A percentile compares a stretch with the other conserved stretches of the same genome.
phyloP scores from a whole-genome alignment of 2,888 invertebrate species.

The Drosophila prolongata region DNA sequence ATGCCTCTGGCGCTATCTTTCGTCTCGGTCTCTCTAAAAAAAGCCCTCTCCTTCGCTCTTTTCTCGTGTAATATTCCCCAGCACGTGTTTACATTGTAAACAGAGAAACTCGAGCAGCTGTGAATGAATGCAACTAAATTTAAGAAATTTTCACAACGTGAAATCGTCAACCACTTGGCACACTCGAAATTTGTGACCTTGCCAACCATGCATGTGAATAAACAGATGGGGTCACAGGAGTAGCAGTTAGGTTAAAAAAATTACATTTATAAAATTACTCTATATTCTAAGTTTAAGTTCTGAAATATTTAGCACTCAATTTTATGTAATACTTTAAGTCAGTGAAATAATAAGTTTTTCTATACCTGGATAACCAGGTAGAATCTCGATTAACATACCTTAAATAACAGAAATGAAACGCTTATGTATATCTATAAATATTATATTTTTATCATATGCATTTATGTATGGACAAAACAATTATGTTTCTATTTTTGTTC shows the following conservation, averaged over 20 bases:
- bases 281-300: too few relatives aligned
- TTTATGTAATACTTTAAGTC: too few relatives aligned
- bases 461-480: too few relatives aligned
- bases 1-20: slow-evolving; percentile 24
- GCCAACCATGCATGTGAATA: slow-evolving; percentile 27
- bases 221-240: slow-evolving; percentile 7
- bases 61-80: slow-evolving; percentile 6
- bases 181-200: slow-evolving; percentile 41
- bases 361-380: too few relatives aligned
- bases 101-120: slow-evolving; percentile 28
- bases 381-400: too few relatives aligned
- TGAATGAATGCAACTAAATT: slow-evolving; percentile 45
- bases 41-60: neutral
- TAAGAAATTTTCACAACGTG: slow-evolving; percentile 24
- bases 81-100: slow-evolving; percentile 50
- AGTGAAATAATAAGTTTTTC: too few relatives aligned
- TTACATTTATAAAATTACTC: too few relatives aligned
- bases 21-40: neutral
- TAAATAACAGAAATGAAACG: too few relatives aligned
- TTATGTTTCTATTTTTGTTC: too few relatives aligned
- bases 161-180: slow-evolving; percentile 42
- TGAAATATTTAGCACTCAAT: too few relatives aligned
- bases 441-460: too few relatives aligned
- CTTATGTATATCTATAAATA: too few relatives aligned
- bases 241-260: neutral